A percentile compares a stretch with the other conserved stretches of the same genome.
These are phyloP conservation scores for Mirounga angustirostris DNA, from an alignment of 2,113 vertebrate species.

Conservation along the genomic window DNA sequence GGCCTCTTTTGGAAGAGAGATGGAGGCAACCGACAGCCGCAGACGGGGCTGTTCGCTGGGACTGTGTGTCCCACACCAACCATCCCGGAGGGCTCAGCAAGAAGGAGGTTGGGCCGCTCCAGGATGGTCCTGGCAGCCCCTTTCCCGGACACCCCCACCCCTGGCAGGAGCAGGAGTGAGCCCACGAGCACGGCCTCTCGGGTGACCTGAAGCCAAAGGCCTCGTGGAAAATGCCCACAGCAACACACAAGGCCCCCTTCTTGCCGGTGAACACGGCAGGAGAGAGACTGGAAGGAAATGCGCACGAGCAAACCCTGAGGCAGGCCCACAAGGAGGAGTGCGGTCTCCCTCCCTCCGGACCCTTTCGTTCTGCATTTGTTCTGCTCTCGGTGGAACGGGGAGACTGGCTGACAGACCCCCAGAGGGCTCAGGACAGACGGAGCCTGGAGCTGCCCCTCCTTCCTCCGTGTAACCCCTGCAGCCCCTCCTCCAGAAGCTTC, in stretches of 20 bases:
- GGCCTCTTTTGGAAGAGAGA: neutral
- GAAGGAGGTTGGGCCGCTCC: neutral
- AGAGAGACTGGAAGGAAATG: neutral
- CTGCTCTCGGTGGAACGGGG: neutral
- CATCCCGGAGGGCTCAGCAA: fast-evolving
- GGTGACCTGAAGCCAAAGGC: neutral
- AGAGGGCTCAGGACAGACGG: fast-evolving
- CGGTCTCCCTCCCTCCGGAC: neutral
- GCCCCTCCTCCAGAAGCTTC: neutral
- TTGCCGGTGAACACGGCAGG: fast-evolving
- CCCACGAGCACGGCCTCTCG: neutral
- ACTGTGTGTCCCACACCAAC: neutral
- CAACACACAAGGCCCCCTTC: neutral
- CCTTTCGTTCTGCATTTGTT: neutral
- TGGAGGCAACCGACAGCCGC: no score
- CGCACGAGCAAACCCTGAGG: neutral
- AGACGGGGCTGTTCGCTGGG: fast-evolving
- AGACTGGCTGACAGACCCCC: neutral
- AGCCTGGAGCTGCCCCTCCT: neutral
- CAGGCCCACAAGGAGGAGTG: no score
- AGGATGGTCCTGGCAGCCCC: fast-evolving
- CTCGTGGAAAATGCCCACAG: fast-evolving
- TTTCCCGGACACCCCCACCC: neutral
- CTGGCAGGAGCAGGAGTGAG: neutral
- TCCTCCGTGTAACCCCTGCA: neutral